A percentile compares a stretch with the other conserved stretches of the same genome.
Evolutionary conservation across 2,888 invertebrate genomes (phyloP).

Genomic region (Tachina lurida): DNA sequence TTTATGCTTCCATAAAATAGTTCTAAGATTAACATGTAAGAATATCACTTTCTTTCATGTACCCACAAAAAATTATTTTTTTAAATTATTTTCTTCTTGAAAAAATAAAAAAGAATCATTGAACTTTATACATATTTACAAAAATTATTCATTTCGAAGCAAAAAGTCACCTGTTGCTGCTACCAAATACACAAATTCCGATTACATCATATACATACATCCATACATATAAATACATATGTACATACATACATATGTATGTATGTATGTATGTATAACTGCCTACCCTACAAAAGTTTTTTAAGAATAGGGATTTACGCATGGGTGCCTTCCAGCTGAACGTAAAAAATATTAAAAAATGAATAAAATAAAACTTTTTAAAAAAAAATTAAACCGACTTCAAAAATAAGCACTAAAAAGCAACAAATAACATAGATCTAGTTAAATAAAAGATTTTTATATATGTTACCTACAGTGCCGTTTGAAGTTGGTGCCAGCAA

Average conservation of each 20-base stretch:
- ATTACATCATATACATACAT: too few relatives aligned
- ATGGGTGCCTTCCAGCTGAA: conserved; percentile 66
- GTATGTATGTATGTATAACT: not conserved
- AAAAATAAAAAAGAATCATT: conserved; percentile 34
- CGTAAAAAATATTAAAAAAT: conserved; percentile 10
- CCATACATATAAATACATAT: not conserved
- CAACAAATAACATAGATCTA: too few relatives aligned
- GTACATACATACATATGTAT: not conserved
- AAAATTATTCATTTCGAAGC: not conserved
- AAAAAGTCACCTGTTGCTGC: conserved; percentile 57
- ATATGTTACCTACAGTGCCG: too few relatives aligned
- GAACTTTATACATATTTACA: conserved; percentile 46
- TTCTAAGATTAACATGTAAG: too few relatives aligned
- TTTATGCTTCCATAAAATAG: too few relatives aligned
- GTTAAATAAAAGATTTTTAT: too few relatives aligned
- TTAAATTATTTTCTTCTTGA: too few relatives aligned
- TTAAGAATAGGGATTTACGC: conserved; percentile 71
- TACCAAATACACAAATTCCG: not conserved
- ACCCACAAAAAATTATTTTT: too few relatives aligned
- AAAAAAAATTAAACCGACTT: too few relatives aligned
- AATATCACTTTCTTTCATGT: too few relatives aligned
- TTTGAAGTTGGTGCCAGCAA: too few relatives aligned
- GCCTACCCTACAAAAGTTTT: not conserved
- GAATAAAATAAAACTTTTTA: not conserved
- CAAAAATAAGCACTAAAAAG: too few relatives aligned